A percentile compares a stretch with the other conserved stretches of the same genome.
These are phyloP conservation scores for Macrotus californicus DNA, from an alignment of 2,113 vertebrate genomes.

Conservation along the genomic window DNA sequence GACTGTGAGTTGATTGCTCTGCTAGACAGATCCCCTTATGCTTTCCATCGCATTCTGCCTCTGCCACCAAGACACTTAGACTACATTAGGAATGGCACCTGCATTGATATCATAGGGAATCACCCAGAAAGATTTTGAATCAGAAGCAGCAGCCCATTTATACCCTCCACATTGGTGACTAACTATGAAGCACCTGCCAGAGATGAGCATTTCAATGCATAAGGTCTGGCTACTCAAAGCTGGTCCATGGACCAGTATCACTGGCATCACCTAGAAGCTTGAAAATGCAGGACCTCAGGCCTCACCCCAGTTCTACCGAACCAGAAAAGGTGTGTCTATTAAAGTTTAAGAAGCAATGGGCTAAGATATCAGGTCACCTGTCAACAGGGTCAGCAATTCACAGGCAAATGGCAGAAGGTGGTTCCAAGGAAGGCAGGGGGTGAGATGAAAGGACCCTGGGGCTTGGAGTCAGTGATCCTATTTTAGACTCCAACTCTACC, in stretches of 20 bases:
- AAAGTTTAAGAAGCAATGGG: background rate
- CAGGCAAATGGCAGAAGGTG: background rate
- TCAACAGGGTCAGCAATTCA: background rate
- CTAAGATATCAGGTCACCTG: background rate
- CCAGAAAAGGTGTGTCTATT: background rate
- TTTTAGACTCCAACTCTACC: background rate
- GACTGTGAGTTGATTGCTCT: background rate
- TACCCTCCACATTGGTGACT: background rate
- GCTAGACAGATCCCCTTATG: background rate
- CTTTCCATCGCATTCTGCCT: background rate
- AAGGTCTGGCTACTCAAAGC: background rate
- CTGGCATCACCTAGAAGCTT: background rate
- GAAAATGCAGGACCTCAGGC: background rate
- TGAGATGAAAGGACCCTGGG: background rate
- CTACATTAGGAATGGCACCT: background rate
- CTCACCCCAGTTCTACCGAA: background rate
- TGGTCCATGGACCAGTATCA: background rate
- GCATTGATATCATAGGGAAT: background rate
- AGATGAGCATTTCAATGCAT: background rate
- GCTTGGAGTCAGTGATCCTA: background rate
- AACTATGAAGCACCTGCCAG: background rate
- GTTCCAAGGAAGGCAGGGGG: background rate
- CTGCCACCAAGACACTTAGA: background rate
- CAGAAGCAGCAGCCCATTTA: background rate
- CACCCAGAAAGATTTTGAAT: background rate